These are phyloP conservation scores for Synergus itoensis DNA, from an alignment of 2,888 invertebrate species.

Conservation along the genomic window DNA sequence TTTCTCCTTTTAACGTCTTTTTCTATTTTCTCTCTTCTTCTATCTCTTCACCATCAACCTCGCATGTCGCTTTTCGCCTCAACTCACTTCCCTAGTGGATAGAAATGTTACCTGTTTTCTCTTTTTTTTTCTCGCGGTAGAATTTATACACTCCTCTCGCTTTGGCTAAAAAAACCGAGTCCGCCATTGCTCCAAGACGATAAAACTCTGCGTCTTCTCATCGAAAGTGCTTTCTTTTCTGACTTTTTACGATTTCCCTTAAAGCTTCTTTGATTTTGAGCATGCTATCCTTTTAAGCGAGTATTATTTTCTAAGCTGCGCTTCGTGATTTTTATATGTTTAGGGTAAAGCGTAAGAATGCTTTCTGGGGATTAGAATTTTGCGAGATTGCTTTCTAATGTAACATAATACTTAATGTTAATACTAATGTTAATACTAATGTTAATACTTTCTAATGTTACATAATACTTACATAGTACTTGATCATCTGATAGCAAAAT, in stretches of 20 bases:
- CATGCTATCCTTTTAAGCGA: not conserved
- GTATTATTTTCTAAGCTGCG: not conserved
- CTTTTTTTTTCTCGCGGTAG: not conserved
- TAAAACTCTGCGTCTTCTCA: not conserved
- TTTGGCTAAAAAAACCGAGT: not conserved
- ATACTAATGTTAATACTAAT: too few species aligned
- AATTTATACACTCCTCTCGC: slow-evolving; percentile 4
- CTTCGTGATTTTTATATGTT: not conserved
- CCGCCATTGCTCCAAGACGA: not conserved
- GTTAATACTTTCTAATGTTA: too few species aligned
- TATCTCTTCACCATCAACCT: not conserved
- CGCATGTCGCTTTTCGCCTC: not conserved
- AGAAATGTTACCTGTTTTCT: not conserved
- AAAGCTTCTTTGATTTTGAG: not conserved
- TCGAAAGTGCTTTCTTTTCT: not conserved
- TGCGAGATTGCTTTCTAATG: too few species aligned
- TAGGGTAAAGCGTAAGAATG: not conserved
- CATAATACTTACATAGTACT: too few species aligned
- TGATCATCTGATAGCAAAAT: too few species aligned
- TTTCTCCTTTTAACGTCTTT: not conserved
- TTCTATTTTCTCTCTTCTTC: not conserved
- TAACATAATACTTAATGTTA: too few species aligned
- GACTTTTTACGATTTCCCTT: not conserved
- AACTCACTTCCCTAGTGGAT: not conserved
- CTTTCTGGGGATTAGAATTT: not conserved